Percentiles rank a stretch among this genome's conserved stretches.
Conservation (phyloP, 2,113 vertebrate genomes). For the Psittacara wagleri region DNA sequence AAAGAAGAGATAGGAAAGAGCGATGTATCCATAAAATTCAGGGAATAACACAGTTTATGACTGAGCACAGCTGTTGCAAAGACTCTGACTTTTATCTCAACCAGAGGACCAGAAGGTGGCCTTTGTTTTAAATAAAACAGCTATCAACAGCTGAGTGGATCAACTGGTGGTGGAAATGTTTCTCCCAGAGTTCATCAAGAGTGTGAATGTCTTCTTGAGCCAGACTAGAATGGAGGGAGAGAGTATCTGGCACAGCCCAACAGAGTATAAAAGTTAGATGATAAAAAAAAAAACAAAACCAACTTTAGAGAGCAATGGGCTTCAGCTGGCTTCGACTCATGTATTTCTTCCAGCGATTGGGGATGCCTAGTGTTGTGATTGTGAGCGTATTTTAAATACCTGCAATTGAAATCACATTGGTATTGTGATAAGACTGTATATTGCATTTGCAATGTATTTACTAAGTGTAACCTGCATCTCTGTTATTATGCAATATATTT, state of each 20-base stretch:
- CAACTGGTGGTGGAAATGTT: not conserved
- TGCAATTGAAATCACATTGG: not conserved
- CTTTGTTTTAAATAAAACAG: not conserved
- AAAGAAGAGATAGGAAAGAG: not conserved
- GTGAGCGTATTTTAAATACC: not conserved
- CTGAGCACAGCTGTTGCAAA: not conserved
- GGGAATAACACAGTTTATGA: not conserved
- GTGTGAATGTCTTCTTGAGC: not conserved
- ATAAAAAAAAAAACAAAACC: not conserved
- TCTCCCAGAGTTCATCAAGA: not conserved
- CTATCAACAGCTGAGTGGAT: not conserved
- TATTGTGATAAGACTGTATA: not conserved
- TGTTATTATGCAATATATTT: not conserved
- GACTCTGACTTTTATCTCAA: not conserved
- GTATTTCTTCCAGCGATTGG: accelerated
- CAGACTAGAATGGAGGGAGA: not conserved
- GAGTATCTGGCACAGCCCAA: not conserved
- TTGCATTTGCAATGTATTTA: not conserved
- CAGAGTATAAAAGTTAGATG: not conserved
- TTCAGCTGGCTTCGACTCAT: not conserved
- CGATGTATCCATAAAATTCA: not conserved
- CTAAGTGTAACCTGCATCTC: not conserved
- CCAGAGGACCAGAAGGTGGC: not conserved
- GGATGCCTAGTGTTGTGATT: not conserved
- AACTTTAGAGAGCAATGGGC: not conserved